Evolutionary conservation across 2,797 vertebrate species (phyloP).

Genomic region (Acrossocheilus fasciatus): DNA sequence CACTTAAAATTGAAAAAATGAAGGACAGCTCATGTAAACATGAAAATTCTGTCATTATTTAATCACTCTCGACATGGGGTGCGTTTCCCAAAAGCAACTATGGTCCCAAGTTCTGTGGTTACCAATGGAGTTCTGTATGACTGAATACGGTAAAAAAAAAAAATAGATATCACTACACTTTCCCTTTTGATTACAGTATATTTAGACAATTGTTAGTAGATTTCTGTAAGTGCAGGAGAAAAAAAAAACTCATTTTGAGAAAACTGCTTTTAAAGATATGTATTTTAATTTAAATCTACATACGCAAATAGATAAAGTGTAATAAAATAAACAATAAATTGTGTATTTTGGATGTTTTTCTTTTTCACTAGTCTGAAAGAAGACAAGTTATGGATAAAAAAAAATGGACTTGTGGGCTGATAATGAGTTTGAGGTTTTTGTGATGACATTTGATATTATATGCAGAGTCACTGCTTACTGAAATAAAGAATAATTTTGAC

Average conservation of each 20-base stretch:
- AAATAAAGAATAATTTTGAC: constrained; percentile 8
- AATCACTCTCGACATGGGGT: background rate
- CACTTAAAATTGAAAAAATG: too few relatives aligned
- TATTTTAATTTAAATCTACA: background rate
- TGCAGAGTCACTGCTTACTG: constrained; percentile 10
- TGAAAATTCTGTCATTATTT: background rate
- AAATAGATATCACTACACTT: background rate
- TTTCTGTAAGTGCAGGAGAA: background rate
- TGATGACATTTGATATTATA: background rate
- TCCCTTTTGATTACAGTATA: background rate
- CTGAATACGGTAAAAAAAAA: background rate
- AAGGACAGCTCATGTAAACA: background rate
- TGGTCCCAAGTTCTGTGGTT: too few relatives aligned
- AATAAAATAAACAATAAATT: background rate
- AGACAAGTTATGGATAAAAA: background rate
- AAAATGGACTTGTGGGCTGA: background rate
- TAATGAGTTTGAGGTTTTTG: constrained; percentile 2
- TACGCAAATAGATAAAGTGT: background rate
- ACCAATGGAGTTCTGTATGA: too few relatives aligned
- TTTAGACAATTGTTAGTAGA: background rate
- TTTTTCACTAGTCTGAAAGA: background rate
- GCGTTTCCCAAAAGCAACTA: too few relatives aligned
- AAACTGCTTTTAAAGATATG: background rate
- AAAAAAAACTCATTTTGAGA: background rate
- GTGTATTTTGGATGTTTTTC: background rate